phyloP scores from a whole-genome alignment of 2,113 vertebrate genomes.

The Hystrix cristata region DNA sequence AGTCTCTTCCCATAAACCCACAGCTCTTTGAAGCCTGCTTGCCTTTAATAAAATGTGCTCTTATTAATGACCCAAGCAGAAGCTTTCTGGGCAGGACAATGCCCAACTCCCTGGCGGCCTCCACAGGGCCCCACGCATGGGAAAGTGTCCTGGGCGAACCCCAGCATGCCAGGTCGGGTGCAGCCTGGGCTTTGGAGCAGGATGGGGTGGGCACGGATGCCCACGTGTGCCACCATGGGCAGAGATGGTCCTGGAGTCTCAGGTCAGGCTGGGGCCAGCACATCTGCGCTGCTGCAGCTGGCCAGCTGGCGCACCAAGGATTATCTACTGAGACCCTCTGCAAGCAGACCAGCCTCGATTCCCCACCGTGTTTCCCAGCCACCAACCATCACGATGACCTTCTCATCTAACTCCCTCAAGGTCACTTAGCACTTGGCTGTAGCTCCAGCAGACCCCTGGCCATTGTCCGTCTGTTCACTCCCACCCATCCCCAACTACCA shows the following conservation, averaged over 20 bases:
- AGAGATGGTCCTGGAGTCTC: not conserved
- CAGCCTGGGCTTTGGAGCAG: not conserved
- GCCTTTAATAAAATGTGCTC: conserved; percentile 91
- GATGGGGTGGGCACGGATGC: not conserved
- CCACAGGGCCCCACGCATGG: not conserved
- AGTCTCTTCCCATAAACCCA: conserved; percentile 90
- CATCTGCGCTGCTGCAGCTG: not conserved
- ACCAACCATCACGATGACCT: accelerated
- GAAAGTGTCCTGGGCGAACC: conserved; percentile 57
- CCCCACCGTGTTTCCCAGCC: not conserved
- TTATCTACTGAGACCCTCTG: not conserved
- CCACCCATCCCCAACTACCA: not conserved
- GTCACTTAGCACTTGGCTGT: not conserved
- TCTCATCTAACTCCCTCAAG: not conserved
- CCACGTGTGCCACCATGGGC: not conserved
- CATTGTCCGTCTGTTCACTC: not conserved
- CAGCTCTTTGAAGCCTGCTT: conserved; percentile 90
- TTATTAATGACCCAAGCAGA: conserved; percentile 89
- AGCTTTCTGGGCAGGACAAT: conserved; percentile 90
- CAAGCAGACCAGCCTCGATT: not conserved
- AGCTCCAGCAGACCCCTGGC: too few relatives aligned
- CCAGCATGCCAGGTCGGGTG: not conserved
- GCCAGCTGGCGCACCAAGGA: not conserved
- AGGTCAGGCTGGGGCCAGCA: not conserved
- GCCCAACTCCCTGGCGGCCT: conserved; percentile 81